Evolutionary conservation across 2,113 vertebrate species (phyloP).

Genomic region (Piprites chloris): DNA sequence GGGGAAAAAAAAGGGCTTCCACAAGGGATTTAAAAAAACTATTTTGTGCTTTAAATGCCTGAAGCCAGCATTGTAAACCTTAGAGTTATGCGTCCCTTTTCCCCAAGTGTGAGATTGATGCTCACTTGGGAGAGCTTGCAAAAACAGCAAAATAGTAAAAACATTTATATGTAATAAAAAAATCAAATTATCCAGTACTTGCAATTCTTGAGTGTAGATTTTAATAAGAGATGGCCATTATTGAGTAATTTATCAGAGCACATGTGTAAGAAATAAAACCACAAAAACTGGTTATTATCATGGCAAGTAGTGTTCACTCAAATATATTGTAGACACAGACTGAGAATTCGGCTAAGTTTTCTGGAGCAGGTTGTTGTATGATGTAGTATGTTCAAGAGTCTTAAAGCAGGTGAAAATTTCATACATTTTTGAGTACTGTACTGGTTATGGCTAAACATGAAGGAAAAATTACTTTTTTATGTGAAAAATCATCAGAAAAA

Average conservation of each 20-base stretch:
- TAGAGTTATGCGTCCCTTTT: neutral
- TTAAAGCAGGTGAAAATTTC: neutral
- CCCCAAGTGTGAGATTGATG: neutral
- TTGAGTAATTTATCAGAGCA: neutral
- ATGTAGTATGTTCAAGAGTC: neutral
- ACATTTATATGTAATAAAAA: neutral
- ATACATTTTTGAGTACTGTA: neutral
- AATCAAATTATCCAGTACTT: neutral
- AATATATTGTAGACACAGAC: neutral
- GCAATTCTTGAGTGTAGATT: neutral
- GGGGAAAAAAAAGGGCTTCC: neutral
- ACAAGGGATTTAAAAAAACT: neutral
- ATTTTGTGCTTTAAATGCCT: neutral
- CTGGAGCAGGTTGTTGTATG: neutral
- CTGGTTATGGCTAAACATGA: neutral
- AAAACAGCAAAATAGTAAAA: neutral
- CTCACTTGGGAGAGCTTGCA: neutral
- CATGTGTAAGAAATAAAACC: neutral
- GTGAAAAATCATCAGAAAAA: neutral
- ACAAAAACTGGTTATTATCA: neutral
- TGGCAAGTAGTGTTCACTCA: neutral
- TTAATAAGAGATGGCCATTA: neutral
- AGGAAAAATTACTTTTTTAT: neutral
- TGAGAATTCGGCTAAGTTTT: neutral
- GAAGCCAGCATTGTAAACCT: neutral